A percentile compares a stretch with the other conserved stretches of the same genome.
These are phyloP conservation scores for Hoplias malabaricus DNA, from an alignment of 2,113 vertebrate species.

Conservation along the genomic window DNA sequence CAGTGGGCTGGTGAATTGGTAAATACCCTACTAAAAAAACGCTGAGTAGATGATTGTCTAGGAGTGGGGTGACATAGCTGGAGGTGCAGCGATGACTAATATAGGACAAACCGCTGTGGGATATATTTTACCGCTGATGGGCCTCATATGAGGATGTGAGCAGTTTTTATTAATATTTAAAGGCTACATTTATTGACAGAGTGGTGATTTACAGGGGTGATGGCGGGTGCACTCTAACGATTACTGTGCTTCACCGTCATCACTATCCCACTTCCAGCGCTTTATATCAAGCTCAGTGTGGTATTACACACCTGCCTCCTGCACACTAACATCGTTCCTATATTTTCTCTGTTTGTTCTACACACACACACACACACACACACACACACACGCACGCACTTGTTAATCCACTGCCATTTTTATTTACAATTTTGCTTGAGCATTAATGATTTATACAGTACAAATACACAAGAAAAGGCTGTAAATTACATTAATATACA, in stretches of 20 bases:
- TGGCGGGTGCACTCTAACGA: slow-evolving; percentile 67
- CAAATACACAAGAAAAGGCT: no score
- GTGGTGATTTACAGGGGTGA: slow-evolving; percentile 72
- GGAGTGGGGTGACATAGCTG: slow-evolving; percentile 15
- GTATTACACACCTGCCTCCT: slow-evolving; percentile 43
- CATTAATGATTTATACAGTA: no score
- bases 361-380: no score
- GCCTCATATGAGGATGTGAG: slow-evolving; percentile 52
- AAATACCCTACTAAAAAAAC: slow-evolving; percentile 47
- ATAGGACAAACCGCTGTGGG: slow-evolving; percentile 21
- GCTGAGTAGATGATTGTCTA: slow-evolving; percentile 44
- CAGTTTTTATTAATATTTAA: slow-evolving; percentile 76
- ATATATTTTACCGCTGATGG: slow-evolving; percentile 32
- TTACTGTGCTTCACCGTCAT: slow-evolving; percentile 45
- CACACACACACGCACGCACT: not conserved
- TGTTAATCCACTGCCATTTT: no score
- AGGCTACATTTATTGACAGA: slow-evolving; percentile 69
- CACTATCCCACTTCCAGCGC: slow-evolving; percentile 34
- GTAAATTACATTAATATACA: no score
- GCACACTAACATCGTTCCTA: not conserved
- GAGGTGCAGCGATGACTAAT: slow-evolving; percentile 40
- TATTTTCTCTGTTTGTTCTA: not conserved
- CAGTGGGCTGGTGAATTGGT: slow-evolving; percentile 20
- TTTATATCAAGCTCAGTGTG: slow-evolving; percentile 31
- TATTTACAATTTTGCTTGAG: no score